Evolutionary conservation across 2,113 vertebrate genomes (phyloP).

Genomic region (Erinaceus europaeus): DNA sequence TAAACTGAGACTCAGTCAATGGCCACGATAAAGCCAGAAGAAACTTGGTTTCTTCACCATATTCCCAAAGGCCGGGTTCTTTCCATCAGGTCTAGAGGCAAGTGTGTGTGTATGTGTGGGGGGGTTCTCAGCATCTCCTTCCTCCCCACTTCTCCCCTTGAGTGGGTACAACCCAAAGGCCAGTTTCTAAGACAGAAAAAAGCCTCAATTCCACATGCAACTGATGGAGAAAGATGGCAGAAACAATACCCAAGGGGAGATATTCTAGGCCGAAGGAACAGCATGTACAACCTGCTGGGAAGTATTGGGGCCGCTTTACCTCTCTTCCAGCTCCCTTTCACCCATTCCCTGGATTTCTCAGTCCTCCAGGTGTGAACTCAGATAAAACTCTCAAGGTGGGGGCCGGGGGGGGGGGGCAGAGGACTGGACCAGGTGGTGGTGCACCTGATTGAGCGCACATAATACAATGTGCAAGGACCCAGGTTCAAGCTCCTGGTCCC

Average conservation of each 20-base stretch:
- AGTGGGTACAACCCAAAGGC: neutral
- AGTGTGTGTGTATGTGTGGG: neutral
- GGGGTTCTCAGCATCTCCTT: too few relatives aligned
- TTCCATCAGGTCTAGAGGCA: neutral
- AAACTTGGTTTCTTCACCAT: neutral
- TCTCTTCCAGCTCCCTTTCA: neutral
- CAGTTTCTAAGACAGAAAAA: neutral
- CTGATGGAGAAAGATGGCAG: neutral
- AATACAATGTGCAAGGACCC: too few relatives aligned
- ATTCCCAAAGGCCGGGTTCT: neutral
- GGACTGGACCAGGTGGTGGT: too few relatives aligned
- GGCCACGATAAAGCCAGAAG: neutral
- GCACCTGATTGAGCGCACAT: too few relatives aligned
- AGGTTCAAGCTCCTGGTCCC: too few relatives aligned
- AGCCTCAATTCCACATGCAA: neutral
- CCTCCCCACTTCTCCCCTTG: too few relatives aligned
- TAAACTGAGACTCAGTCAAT: conserved; percentile 41
- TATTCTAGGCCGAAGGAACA: too few relatives aligned
- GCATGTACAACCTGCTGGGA: neutral
- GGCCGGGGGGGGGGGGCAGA: too few relatives aligned
- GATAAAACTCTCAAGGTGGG: neutral
- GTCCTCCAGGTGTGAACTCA: neutral
- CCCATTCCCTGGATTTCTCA: neutral
- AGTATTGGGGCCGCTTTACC: neutral
- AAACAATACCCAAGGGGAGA: too few relatives aligned